Conservation (phyloP, 2,888 invertebrate species). For the Nemapogon koenigi region DNA sequence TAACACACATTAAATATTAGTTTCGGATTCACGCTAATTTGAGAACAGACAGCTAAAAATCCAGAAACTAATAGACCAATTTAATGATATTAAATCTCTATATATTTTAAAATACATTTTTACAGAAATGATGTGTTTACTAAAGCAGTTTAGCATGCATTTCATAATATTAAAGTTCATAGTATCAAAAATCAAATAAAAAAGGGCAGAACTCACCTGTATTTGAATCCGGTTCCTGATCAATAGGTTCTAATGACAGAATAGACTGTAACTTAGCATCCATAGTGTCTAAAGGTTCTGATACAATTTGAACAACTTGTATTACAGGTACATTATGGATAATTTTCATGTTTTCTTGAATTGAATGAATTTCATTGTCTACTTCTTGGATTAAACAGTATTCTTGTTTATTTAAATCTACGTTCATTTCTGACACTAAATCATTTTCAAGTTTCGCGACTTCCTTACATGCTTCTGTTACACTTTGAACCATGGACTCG, state of each 20-base stretch:
- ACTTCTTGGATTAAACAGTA: slow-evolving; percentile 34
- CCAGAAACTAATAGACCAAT: no score
- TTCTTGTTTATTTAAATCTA: slow-evolving; percentile 26
- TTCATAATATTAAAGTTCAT: no score
- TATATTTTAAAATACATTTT: no score
- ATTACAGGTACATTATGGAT: slow-evolving; percentile 28
- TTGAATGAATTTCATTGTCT: slow-evolving; percentile 36
- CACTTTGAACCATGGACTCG: slow-evolving; percentile 38
- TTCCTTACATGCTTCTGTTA: slow-evolving; percentile 41
- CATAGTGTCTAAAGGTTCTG: slow-evolving; percentile 32
- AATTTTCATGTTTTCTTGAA: slow-evolving; percentile 35
- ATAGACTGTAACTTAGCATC: slow-evolving; percentile 31
- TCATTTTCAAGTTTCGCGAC: slow-evolving; percentile 29
- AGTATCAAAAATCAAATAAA: no score
- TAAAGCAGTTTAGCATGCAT: no score
- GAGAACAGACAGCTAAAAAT: no score
- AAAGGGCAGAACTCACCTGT: no score
- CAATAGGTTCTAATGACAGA: slow-evolving; percentile 22
- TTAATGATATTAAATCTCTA: no score
- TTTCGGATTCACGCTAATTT: no score
- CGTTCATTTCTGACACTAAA: slow-evolving; percentile 24
- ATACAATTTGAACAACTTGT: slow-evolving; percentile 26
- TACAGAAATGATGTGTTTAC: no score
- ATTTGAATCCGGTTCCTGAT: no score
- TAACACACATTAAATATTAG: no score